A percentile compares a stretch with the other conserved stretches of the same genome.
These are phyloP conservation scores for Choloepus didactylus DNA, from an alignment of 2,797 vertebrate species.

Conservation along the genomic window DNA sequence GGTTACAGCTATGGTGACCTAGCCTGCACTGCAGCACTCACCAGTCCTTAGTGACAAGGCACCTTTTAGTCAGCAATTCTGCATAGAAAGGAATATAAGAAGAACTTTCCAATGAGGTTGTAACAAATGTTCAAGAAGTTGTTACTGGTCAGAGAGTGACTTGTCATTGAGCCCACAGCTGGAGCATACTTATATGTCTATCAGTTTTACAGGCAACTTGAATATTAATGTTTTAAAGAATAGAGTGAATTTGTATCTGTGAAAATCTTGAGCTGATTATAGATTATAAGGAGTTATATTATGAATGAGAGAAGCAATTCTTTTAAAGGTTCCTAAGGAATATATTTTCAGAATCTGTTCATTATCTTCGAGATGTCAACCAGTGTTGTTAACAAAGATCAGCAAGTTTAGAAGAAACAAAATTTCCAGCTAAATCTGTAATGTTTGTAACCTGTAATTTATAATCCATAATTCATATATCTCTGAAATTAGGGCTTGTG, in stretches of 20 bases:
- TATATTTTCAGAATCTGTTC: conserved; percentile 32
- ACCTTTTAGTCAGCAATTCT: not conserved
- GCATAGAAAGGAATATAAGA: not conserved
- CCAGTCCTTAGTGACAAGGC: not conserved
- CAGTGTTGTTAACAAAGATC: not conserved
- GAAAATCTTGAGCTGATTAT: conserved; percentile 6
- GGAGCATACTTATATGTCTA: not conserved
- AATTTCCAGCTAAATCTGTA: not conserved
- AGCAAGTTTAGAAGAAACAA: not conserved
- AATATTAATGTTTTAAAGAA: conserved; percentile 50
- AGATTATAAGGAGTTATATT: conserved; percentile 37
- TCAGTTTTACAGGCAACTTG: not conserved
- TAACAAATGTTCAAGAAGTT: not conserved
- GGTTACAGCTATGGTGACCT: not conserved
- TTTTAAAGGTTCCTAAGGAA: conserved; percentile 43
- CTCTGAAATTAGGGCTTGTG: not conserved
- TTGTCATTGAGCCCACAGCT: not conserved
- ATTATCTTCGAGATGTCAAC: conserved; percentile 21
- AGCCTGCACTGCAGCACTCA: not conserved
- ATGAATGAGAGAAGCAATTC: not conserved
- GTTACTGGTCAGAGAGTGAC: not conserved
- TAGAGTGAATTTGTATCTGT: conserved; percentile 57
- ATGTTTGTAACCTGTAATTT: not conserved
- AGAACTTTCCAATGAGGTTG: not conserved
- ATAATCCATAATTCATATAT: not conserved